These are phyloP conservation scores for Phallusia fumigata DNA, from an alignment of 23 tunicate genomes.

Conservation along the genomic window DNA sequence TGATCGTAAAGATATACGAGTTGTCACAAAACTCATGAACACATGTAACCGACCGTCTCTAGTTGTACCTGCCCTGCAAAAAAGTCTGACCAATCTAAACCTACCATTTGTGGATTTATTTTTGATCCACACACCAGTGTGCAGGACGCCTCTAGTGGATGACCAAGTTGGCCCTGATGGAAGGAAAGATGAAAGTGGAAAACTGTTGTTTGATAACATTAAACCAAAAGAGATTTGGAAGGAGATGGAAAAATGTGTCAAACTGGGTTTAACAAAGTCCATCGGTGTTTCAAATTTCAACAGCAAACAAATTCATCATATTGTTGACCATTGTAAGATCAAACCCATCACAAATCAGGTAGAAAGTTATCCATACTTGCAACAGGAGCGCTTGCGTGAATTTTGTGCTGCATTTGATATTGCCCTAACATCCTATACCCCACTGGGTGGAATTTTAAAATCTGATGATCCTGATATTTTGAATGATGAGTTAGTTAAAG, in stretches of 20 bases:
- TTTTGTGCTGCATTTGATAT: conserved; percentile 59
- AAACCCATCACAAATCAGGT: conserved; percentile 95
- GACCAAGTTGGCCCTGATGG: conserved; percentile 29
- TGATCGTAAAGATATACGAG: conserved; percentile 66
- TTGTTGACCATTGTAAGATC: conserved; percentile 49
- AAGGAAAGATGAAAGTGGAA: conserved; percentile 37
- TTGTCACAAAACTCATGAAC: conserved; percentile 67
- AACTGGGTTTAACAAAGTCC: conserved; percentile 54
- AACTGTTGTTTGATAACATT: conserved; percentile 42
- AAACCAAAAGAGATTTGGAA: conserved; percentile 81
- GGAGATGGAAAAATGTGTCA: conserved; percentile 93
- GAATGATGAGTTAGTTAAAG: conserved; percentile 33
- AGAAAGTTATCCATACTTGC: conserved; percentile 70
- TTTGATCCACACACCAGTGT: conserved; percentile 79
- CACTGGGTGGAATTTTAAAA: conserved; percentile 59
- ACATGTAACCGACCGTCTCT: conserved; percentile 63
- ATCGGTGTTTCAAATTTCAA: conserved; percentile 93
- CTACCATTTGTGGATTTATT: conserved; percentile 75
- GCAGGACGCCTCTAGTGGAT: conserved; percentile 56
- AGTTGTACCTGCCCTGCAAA: conserved; percentile 77
- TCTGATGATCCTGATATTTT: conserved; percentile 32
- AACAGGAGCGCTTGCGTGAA: conserved; percentile 47
- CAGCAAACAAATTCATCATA: conserved; percentile 48
- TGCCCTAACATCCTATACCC: conserved; percentile 44
- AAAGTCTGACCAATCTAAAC: conserved; percentile 47